These are phyloP conservation scores for Melanostoma scalare DNA, from an alignment of 2,888 invertebrate genomes.

Conservation along the genomic window DNA sequence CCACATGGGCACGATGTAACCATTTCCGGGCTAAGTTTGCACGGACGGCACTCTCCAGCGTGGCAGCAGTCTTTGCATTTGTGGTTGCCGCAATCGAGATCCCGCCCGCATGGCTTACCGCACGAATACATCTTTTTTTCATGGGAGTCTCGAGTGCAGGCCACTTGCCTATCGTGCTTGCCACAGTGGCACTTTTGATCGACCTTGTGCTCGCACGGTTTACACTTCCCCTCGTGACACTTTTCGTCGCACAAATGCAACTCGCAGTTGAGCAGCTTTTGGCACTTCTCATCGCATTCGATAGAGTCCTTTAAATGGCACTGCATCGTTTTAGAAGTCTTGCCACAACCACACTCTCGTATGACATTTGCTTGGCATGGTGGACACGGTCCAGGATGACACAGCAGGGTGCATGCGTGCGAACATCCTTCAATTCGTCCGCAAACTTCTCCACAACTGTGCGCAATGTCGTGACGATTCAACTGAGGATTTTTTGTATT, in stretches of 20 bases:
- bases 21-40: constrained; percentile 84
- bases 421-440: constrained; percentile 83
- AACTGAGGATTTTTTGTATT: constrained; percentile 89
- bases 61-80: constrained; percentile 88
- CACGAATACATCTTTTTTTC: constrained; percentile 84
- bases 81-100: constrained; percentile 87
- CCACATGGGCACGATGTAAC: constrained; percentile 91
- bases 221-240: constrained; percentile 92
- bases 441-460: constrained; percentile 95
- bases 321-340: constrained; percentile 86
- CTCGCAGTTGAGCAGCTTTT: constrained; percentile 89
- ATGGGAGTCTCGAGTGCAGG: constrained; percentile 85
- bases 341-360: constrained; percentile 91
- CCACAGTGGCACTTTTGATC: constrained; percentile 89
- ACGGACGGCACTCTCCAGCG: constrained; percentile 86
- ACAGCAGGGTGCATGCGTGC: constrained; percentile 90
- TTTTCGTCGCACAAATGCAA: constrained; percentile 87
- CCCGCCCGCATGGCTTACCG: constrained; percentile 84
- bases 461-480: constrained; percentile 90
- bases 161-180: constrained; percentile 84
- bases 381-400: constrained; percentile 98
- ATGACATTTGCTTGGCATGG: constrained; percentile 90
- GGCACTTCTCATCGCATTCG: constrained; percentile 89
- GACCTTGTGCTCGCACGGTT: constrained; percentile 86
- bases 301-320: constrained; percentile 89